Base-by-base conservation (phyloP, 2,113 vertebrate species). In the Myodes glareolus region DNA sequence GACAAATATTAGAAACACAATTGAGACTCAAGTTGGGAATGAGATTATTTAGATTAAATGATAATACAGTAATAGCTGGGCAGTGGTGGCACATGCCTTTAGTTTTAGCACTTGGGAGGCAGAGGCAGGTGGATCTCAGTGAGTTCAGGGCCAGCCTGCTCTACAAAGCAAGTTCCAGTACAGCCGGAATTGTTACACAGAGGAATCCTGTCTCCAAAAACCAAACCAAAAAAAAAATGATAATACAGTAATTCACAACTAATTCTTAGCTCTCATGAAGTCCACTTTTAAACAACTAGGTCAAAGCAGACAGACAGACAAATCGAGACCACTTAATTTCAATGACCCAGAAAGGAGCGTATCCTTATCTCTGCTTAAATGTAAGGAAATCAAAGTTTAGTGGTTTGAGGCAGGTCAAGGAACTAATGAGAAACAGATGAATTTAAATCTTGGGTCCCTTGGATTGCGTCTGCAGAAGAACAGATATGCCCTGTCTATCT, bases 1-100 rank as follows among this genome's bases (percentile, higher is more conserved):
- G 76, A 86, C 47, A 91, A 96, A 90, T 39, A 7, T 61, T 73
- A 93, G n/a, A n/a, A n/a, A 88, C 50, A 36, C 50, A 68, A 77
- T 3, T 91, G 45, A 90, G 90, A 96, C 14, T 10, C 2, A 50
- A n/a, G 2, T 63, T 90, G 31, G 11, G n/a, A 93, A 90, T 45
- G 25, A 94, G 25, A 86, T 67, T 14, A 72, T n/a, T 33, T 19
- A 86, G 39, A 73, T 86, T 89, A 80, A 4, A 61, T 91, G 33
- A 73, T 77, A 90, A 47, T 47, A 52, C 3, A 96, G 7, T 75
- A 85, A 80, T 63, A 84, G 8, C 1, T 10, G 12, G 63, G 10
- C 11, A 25, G 63, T 31, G 27, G 63, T 65, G 63, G 27, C 27
- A 5, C 63, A 65, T 1, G 11, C 29, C 7, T 65, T 65, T 65